Conservation (phyloP, 2,888 invertebrate genomes). For the Drosophila rellima region DNA sequence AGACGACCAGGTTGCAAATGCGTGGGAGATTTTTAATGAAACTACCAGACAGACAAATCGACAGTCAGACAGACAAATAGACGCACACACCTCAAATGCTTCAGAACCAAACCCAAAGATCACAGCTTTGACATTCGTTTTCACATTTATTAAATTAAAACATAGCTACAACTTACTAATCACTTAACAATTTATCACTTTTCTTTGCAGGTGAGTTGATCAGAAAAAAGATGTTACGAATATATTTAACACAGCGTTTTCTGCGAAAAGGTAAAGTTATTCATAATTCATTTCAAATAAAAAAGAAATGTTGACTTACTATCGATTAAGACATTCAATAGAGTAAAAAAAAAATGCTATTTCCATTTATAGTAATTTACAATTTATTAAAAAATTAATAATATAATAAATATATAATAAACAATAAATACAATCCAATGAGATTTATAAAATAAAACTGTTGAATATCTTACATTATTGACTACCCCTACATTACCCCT, state of each 20-base stretch:
- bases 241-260: background rate
- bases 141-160: conserved; percentile 23
- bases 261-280: background rate
- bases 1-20: conserved; percentile 50
- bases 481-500: too few species aligned
- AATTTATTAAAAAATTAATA: too few species aligned
- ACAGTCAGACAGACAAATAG: background rate
- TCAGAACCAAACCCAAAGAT: conserved; percentile 44
- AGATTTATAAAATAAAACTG: too few species aligned
- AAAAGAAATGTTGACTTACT: too few species aligned
- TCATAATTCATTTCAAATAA: background rate
- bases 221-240: background rate
- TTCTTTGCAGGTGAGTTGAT: conserved; percentile 68
- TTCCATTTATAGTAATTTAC: too few species aligned
- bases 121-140: conserved; percentile 28
- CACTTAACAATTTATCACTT: conserved; percentile 25
- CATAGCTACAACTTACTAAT: conserved; percentile 26
- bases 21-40: conserved; percentile 76
- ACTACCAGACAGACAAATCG: conserved; percentile 20
- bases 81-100: conserved; percentile 34
- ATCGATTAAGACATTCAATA: too few species aligned
- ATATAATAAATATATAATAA: too few species aligned
- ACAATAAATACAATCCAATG: too few species aligned
- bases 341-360: too few species aligned
- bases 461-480: too few species aligned